Percentiles rank a stretch among this genome's conserved stretches.
Conservation (phyloP, 64 coral and sea anemone species). For the Montipora capricornis region DNA sequence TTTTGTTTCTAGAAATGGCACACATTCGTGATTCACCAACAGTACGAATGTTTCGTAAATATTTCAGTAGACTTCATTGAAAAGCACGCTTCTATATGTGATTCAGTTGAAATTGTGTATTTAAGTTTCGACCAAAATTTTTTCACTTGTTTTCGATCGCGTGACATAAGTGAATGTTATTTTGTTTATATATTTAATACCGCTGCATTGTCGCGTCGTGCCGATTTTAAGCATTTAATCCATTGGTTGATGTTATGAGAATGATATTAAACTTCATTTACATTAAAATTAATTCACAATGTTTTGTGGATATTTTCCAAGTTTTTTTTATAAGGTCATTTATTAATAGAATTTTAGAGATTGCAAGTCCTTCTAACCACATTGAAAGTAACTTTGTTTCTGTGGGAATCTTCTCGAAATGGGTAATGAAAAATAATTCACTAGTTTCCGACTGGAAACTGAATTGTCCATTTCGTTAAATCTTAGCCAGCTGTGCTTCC, state of each 20-base stretch:
- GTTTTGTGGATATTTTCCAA: background rate
- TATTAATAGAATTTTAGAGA: too few species aligned
- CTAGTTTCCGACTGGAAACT: too few species aligned
- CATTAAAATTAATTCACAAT: background rate
- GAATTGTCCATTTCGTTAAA: too few species aligned
- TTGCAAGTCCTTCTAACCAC: too few species aligned
- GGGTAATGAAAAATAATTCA: too few species aligned
- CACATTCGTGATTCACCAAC: background rate
- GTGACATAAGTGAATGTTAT: background rate
- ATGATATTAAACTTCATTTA: background rate
- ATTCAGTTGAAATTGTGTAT: background rate
- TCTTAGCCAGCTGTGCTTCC: too few species aligned
- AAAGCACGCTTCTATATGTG: background rate
- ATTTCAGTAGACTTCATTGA: background rate
- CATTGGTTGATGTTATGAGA: background rate
- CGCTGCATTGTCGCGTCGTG: background rate
- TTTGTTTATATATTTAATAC: background rate
- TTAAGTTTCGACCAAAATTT: background rate
- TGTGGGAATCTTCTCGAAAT: too few species aligned
- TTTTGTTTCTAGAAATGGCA: background rate
- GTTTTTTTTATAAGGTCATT: too few species aligned
- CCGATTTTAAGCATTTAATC: background rate
- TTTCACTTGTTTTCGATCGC: background rate
- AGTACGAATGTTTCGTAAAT: background rate
- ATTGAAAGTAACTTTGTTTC: too few species aligned